Conservation (phyloP, 2,113 vertebrate species). For the Caretta caretta region DNA sequence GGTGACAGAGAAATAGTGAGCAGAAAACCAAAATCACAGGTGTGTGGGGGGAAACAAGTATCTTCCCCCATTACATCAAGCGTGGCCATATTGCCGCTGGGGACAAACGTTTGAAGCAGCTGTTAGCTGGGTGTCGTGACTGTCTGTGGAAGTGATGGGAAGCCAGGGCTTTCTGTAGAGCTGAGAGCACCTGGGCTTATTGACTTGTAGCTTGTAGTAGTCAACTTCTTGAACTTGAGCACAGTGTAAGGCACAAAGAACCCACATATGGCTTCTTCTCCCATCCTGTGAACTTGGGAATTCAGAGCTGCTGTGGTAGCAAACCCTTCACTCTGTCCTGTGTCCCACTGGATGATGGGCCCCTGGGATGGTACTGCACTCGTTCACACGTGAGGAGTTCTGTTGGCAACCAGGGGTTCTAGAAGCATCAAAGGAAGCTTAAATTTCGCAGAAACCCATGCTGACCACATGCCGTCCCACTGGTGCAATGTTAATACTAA, state of each 20-base stretch:
- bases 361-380: background rate
- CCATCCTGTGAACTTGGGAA: background rate
- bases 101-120: background rate
- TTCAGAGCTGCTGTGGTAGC: no score
- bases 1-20: background rate
- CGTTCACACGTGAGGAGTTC: background rate
- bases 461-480: no score
- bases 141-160: background rate
- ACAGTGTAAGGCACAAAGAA: background rate
- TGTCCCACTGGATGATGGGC: background rate
- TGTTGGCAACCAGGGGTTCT: background rate
- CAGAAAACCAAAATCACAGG: background rate
- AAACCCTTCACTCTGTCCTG: background rate
- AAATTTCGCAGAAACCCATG: background rate
- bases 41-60: background rate
- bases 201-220: background rate
- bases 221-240: background rate
- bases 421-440: background rate
- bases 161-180: background rate
- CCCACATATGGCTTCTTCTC: background rate
- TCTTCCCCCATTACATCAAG: rapidly evolving
- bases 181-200: background rate
- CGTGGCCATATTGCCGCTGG: background rate
- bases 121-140: background rate
- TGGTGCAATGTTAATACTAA: no score